Evolutionary conservation across 2,888 invertebrate species (phyloP), one percentile per base, ranked within the genome.

Genomic region (Drosophila formosana): DNA sequence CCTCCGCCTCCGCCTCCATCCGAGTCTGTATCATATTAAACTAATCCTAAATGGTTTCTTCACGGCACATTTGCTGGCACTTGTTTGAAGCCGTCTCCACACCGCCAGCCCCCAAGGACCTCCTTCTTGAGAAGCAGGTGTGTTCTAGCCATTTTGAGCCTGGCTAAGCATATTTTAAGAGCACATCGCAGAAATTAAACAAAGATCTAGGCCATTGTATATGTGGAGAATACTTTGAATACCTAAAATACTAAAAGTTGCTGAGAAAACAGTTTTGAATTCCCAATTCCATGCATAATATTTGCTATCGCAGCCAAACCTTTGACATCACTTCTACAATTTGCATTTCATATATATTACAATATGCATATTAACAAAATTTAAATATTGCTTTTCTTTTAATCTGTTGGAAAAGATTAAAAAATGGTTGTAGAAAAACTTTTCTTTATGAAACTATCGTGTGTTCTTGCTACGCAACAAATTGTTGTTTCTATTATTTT

Each of bases 31-130:
- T 90, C 88, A 90, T 90, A 90, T 90, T 89, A 90, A 90, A 90
- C 89, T 91, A 91, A 90, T 91, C 91, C 91, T 89, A 91, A 90
- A 90, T 90, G 91, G 89, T 87, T 91, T 88, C 89, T 89, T 91
- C 80, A 89, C 90, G 90, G 89, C 83, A 90, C 89, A 90, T 91
- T 90, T 90, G 89, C 87, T 67, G 45, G 75, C 75, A 74, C 70
- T 75, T 75, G 75, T 78, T 78, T 58, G 69, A 62, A 78, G 41
- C 74, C 23, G 23, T 3, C 26, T 32, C 18, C 39, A 9, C 39
- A 9, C 28, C n/a, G 2, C 3, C 30, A 18, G 11, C 41, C 23
- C 25, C 18, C 23, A 7, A 55, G 47, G 39, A 55, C 57, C 28
- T 28, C 28, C 28, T 28, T 23, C 34, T n/a, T 4, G 26, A 45